These are phyloP conservation scores for Amphiprion percula DNA, from an alignment of 2,113 vertebrate genomes.

Conservation along the genomic window DNA sequence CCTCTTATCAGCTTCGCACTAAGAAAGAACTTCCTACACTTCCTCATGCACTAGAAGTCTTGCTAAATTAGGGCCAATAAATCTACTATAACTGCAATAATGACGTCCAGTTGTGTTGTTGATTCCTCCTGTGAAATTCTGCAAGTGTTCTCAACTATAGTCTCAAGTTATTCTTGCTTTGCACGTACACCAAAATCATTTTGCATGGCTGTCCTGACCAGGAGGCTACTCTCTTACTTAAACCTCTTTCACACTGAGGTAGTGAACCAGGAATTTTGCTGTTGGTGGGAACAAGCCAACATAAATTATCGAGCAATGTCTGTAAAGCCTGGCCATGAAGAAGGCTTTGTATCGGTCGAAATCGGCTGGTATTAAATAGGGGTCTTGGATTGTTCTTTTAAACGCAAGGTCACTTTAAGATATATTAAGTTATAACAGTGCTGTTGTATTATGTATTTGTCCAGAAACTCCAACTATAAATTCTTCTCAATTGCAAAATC, in stretches of 20 bases:
- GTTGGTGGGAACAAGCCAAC: neutral
- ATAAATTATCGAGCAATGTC: neutral
- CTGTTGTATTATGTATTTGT: neutral
- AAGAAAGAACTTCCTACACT: slow-evolving; percentile 18
- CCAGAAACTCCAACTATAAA: neutral
- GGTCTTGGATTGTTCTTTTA: too few species aligned
- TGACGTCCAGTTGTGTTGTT: slow-evolving; percentile 15
- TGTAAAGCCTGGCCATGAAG: neutral
- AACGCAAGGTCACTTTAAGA: too few species aligned
- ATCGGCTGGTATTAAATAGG: too few species aligned
- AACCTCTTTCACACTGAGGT: neutral
- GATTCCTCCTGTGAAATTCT: slow-evolving; percentile 27
- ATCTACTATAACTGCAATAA: neutral
- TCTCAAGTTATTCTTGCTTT: neutral
- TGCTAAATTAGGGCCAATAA: neutral
- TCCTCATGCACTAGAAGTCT: slow-evolving; percentile 3
- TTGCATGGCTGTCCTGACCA: neutral
- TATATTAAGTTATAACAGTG: neutral
- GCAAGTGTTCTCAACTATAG: slow-evolving; percentile 2
- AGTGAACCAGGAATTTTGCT: neutral
- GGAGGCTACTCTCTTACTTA: neutral
- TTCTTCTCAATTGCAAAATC: neutral
- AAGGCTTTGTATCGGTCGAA: neutral
- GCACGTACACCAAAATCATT: neutral
- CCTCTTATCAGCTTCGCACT: neutral